Evolutionary conservation across 2,888 invertebrate species (phyloP).

Genomic region (Cephus runcator): DNA sequence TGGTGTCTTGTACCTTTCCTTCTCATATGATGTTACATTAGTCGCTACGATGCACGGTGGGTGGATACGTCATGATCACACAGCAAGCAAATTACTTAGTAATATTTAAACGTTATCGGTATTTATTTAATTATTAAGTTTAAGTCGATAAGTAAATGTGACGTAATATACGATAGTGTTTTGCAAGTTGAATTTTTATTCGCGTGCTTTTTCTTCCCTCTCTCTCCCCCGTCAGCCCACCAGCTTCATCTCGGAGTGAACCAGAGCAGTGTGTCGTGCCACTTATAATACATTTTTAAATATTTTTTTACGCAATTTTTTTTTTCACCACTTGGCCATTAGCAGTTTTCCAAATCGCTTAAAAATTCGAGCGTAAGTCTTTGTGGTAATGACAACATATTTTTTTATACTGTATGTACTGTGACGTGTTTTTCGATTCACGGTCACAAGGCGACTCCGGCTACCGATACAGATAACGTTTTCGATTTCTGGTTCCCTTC

Average conservation of each 20-base stretch:
- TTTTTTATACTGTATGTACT: no score
- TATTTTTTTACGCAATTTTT: conserved; percentile 7
- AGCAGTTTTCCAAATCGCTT: conserved; percentile 25
- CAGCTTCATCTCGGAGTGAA: conserved; percentile 23
- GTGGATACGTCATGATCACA: conserved; percentile 39
- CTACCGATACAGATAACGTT: no score
- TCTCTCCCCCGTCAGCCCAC: conserved; percentile 2
- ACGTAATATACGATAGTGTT: conserved; percentile 17
- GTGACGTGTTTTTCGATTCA: no score
- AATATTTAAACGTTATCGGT: conserved; percentile 35
- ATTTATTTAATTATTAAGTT: conserved; percentile 24
- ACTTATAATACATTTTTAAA: conserved; percentile 4
- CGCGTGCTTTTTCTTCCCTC: not conserved
- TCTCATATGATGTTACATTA: not conserved
- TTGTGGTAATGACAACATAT: no score
- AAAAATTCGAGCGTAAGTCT: conserved; percentile 15
- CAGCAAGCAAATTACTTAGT: conserved; percentile 43
- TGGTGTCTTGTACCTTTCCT: not conserved
- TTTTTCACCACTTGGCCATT: not conserved
- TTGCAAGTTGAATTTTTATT: conserved; percentile 14
- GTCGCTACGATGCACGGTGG: conserved; percentile 36
- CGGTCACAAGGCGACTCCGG: no score
- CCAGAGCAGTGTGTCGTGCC: conserved; percentile 21
- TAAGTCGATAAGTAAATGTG: conserved; percentile 17
- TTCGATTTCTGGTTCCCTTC: no score